Conservation (phyloP, 2,888 invertebrate species). For the Caenorhabditis imperialis region DNA sequence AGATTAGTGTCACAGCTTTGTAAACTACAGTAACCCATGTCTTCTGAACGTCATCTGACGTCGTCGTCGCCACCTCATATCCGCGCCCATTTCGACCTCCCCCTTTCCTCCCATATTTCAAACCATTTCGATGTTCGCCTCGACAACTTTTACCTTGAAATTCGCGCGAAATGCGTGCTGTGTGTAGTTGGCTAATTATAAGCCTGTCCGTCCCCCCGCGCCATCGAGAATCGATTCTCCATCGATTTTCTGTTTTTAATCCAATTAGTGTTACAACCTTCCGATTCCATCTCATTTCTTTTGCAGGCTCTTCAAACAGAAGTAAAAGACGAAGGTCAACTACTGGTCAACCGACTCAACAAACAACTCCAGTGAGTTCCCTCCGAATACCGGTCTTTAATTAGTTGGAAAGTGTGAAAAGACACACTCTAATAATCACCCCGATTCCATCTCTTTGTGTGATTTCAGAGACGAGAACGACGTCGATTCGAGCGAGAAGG, state of each 20-base stretch:
- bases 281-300: neutral
- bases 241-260: constrained; percentile 23
- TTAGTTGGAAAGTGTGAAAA: no score
- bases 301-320: constrained; percentile 69
- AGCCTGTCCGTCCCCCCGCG: constrained; percentile 11
- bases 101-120: constrained; percentile 29
- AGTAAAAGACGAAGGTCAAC: constrained; percentile 69
- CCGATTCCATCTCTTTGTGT: neutral
- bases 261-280: constrained; percentile 19
- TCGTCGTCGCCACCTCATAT: constrained; percentile 25
- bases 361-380: constrained; percentile 51
- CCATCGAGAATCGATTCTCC: constrained; percentile 8
- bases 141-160: constrained; percentile 53
- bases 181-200: constrained; percentile 18
- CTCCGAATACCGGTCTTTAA: neutral
- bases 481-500: constrained; percentile 25
- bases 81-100: constrained; percentile 5
- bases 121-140: constrained; percentile 43
- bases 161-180: constrained; percentile 35
- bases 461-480: constrained; percentile 43
- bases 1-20: no score
- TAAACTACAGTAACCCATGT: neutral
- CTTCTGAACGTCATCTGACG: neutral
- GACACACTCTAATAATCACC: neutral
- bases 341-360: constrained; percentile 58